phyloP scores from a whole-genome alignment of 2,888 invertebrate species.

The Venustoraphidia nigricollis region DNA sequence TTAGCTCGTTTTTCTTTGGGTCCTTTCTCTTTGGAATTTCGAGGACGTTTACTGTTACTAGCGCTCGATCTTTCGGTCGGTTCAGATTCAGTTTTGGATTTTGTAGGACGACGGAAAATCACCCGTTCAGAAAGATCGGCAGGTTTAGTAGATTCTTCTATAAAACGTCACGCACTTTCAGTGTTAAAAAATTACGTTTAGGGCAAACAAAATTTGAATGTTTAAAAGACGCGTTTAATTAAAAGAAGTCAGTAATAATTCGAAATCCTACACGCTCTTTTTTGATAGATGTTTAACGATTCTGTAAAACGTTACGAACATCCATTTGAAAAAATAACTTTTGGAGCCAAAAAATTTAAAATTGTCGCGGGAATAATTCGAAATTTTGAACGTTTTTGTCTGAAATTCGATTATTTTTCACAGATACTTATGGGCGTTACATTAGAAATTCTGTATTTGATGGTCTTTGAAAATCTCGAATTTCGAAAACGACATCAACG shows the following conservation, averaged over 20 bases:
- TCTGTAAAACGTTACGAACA: no score
- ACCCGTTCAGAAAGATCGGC: conserved; percentile 44
- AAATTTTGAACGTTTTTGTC: no score
- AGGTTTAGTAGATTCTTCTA: conserved; percentile 40
- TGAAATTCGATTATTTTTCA: no score
- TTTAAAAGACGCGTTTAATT: neutral
- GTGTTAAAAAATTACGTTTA: conserved; percentile 5
- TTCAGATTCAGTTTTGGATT: conserved; percentile 8
- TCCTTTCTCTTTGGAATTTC: conserved; percentile 7
- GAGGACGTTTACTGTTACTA: conserved; percentile 9
- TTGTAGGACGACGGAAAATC: conserved; percentile 33
- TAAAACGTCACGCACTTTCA: conserved; percentile 12
- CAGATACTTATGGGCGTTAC: no score
- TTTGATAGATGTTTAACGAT: no score
- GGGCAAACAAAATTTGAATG: neutral
- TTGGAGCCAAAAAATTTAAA: no score
- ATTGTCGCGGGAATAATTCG: no score
- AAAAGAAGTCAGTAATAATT: no score
- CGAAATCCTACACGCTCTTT: neutral
- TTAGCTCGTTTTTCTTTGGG: conserved; percentile 20
- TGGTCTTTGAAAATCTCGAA: no score
- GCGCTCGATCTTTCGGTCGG: conserved; percentile 9
- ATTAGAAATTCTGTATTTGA: no score
- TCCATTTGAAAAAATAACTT: no score
- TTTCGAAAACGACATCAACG: no score